Conservation (phyloP, 2,113 vertebrate genomes). For the Scolopax mira region DNA sequence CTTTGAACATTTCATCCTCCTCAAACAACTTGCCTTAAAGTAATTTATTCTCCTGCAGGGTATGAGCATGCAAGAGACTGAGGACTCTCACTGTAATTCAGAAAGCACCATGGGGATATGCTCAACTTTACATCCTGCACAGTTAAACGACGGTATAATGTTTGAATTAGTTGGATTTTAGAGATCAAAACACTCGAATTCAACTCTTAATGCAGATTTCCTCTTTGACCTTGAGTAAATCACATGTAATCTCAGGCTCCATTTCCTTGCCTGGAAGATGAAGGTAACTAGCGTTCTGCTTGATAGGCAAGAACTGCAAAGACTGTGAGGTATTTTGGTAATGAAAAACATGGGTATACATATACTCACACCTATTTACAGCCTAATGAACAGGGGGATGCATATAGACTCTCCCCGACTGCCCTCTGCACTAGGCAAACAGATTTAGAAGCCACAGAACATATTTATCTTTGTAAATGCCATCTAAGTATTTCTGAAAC, state of each 20-base stretch:
- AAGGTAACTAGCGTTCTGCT: background rate
- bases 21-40: background rate
- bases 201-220: background rate
- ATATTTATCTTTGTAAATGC: slow-evolving; percentile 1
- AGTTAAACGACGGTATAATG: background rate
- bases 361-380: background rate
- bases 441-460: background rate
- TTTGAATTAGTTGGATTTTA: background rate
- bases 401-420: background rate
- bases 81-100: background rate
- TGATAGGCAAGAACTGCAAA: background rate
- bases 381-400: background rate
- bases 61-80: background rate
- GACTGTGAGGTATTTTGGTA: background rate
- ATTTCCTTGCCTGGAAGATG: background rate
- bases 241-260: background rate
- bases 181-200: background rate
- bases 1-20: background rate
- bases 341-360: background rate
- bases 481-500: background rate
- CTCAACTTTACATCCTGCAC: background rate
- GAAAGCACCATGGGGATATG: background rate
- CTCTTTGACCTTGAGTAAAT: slow-evolving; percentile 27
- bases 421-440: background rate
- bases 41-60: background rate